Conservation (phyloP, 2,113 vertebrate species). For the Colistium nudipinnis region DNA sequence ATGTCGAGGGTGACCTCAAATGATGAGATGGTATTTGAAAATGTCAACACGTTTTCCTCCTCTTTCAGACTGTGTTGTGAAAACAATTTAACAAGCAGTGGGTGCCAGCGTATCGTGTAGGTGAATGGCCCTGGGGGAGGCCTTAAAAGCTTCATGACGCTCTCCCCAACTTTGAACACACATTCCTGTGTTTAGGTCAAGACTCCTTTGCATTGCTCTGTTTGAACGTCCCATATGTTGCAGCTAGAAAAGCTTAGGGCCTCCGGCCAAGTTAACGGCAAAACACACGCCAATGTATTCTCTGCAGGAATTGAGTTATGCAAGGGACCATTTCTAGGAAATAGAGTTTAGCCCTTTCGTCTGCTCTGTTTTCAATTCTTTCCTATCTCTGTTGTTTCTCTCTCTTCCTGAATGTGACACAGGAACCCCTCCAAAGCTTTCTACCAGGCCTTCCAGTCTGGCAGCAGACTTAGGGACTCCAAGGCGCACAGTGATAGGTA, state of each 20-base stretch:
- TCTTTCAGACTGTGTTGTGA: neutral
- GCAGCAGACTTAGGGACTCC: slow-evolving; percentile 91
- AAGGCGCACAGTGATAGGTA: slow-evolving; percentile 96
- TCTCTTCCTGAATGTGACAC: slow-evolving; percentile 77
- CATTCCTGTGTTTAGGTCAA: slow-evolving; percentile 27
- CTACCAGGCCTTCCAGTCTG: slow-evolving; percentile 96
- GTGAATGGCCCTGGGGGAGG: slow-evolving; percentile 27
- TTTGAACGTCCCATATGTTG: slow-evolving; percentile 1
- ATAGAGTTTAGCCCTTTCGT: slow-evolving; percentile 24
- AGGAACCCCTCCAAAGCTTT: slow-evolving; percentile 98
- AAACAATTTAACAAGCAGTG: slow-evolving; percentile 1
- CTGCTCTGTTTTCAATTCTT: slow-evolving; percentile 56
- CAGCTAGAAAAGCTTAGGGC: neutral
- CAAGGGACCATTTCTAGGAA: slow-evolving; percentile 33
- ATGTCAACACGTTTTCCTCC: neutral
- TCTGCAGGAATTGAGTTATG: neutral
- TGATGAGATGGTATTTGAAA: neutral
- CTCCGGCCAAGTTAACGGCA: neutral
- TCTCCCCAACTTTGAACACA: slow-evolving; percentile 46
- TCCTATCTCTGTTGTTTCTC: slow-evolving; percentile 57
- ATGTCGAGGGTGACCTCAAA: slow-evolving; percentile 23
- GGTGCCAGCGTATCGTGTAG: neutral
- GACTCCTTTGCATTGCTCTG: slow-evolving; percentile 2
- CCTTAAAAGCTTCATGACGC: slow-evolving; percentile 43
- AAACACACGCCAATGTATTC: neutral